Conservation (phyloP, 2,888 invertebrate species). For the Sisyra terminalis region DNA sequence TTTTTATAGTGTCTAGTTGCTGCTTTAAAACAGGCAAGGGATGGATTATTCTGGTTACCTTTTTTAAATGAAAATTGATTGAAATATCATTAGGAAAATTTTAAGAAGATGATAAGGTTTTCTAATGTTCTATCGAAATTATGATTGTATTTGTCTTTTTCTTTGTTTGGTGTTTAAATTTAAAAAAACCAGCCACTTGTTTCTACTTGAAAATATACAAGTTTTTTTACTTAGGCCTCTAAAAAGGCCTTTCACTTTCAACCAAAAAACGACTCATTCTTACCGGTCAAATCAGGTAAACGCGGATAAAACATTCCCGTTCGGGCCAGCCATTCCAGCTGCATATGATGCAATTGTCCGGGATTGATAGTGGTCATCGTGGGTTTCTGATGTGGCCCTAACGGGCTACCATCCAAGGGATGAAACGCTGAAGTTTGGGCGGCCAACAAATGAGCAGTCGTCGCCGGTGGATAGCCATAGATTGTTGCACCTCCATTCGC, state of each 20-base stretch:
- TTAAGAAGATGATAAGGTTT: too few relatives aligned
- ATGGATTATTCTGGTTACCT: too few relatives aligned
- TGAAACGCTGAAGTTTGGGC: conserved; percentile 35
- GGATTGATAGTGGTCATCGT: conserved; percentile 21
- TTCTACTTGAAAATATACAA: not conserved
- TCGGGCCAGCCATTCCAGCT: conserved; percentile 79
- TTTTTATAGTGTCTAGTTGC: too few relatives aligned
- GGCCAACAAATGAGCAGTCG: conserved; percentile 32
- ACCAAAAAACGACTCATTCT: conserved; percentile 19
- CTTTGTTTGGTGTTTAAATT: not conserved
- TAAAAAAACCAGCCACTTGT: too few relatives aligned
- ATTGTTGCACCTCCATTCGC: conserved; percentile 15
- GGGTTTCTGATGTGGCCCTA: conserved; percentile 10
- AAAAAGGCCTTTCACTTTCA: not conserved
- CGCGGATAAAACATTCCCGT: conserved; percentile 86
- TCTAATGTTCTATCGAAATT: not conserved
- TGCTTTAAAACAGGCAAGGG: too few relatives aligned
- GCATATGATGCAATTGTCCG: conserved; percentile 51
- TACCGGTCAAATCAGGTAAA: conserved; percentile 68
- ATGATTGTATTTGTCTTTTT: not conserved
- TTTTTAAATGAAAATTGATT: too few relatives aligned
- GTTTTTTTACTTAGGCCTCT: not conserved
- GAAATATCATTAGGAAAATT: too few relatives aligned
- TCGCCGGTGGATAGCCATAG: conserved; percentile 30
- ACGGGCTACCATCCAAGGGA: conserved; percentile 27